Percentiles rank a stretch among this genome's conserved stretches.
phyloP scores from a whole-genome alignment of 2,888 invertebrate species.

The Ethmia dodecea region DNA sequence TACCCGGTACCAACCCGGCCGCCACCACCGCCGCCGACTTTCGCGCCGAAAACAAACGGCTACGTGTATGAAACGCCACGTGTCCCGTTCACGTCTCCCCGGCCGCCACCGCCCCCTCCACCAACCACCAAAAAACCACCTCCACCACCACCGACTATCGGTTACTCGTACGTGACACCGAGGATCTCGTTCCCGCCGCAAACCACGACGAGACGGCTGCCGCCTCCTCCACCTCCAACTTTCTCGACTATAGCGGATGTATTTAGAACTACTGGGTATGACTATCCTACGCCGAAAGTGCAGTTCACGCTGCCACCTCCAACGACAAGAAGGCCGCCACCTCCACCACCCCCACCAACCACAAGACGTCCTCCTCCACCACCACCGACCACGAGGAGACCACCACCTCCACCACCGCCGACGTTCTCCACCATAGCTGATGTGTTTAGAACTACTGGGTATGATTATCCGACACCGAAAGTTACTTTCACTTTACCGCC shows the following conservation, averaged over 20 bases:
- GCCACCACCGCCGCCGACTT: conserved; percentile 11
- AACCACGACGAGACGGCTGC: conserved; percentile 16
- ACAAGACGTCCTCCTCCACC: conserved; percentile 11
- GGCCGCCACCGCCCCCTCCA: conserved; percentile 6
- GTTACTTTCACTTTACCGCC: conserved; percentile 18
- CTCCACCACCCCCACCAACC: conserved; percentile 22
- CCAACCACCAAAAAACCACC: conserved; percentile 4
- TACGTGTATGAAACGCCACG: conserved; percentile 26
- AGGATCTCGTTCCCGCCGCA: conserved; percentile 16
- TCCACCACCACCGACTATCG: conserved; percentile 8
- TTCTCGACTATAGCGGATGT: conserved; percentile 8
- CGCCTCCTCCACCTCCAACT: conserved; percentile 15
- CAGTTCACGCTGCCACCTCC: conserved; percentile 20
- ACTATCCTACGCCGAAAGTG: conserved; percentile 12
- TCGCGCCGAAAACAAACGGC: conserved; percentile 19
- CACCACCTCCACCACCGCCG: conserved; percentile 14
- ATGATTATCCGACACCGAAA: conserved; percentile 12
- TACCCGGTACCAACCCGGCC: conserved; percentile 20
- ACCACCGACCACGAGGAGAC: conserved; percentile 17
- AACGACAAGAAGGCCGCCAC: conserved; percentile 14
- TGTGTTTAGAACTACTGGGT: conserved; percentile 12
- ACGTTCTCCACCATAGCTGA: conserved; percentile 11
- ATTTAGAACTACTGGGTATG: conserved; percentile 13
- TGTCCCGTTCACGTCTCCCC: conserved; percentile 28
- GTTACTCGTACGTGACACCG: conserved; percentile 14